Conservation (phyloP, 2,113 vertebrate species). For the Tapirus terrestris region DNA sequence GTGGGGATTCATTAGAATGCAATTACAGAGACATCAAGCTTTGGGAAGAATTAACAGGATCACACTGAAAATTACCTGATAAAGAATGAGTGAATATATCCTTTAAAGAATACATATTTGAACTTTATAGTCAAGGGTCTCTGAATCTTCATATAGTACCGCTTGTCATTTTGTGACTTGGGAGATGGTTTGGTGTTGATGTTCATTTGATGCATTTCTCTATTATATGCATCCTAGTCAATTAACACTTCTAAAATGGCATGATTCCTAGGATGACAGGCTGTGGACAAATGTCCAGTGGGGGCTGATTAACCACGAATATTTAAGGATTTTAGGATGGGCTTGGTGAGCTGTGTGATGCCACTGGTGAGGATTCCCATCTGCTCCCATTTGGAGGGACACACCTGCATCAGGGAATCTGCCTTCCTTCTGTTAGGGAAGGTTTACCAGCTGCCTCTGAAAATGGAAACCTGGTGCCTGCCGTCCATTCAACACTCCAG, state of each 20-base stretch:
- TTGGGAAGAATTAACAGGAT: not conserved
- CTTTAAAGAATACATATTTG: not conserved
- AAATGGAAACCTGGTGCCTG: fast-evolving
- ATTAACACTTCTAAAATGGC: fast-evolving
- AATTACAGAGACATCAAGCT: not conserved
- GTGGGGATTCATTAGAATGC: not conserved
- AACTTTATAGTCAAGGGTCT: not conserved
- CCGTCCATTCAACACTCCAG: not conserved
- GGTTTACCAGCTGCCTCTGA: not conserved
- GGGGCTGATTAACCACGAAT: not conserved
- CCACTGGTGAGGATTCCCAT: fast-evolving
- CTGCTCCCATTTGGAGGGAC: not conserved
- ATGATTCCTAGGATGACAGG: not conserved
- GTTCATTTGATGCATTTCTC: not conserved
- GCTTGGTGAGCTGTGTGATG: not conserved
- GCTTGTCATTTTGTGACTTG: not conserved
- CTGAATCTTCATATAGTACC: not conserved
- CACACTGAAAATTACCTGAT: not conserved
- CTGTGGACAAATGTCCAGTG: not conserved
- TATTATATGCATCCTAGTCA: not conserved
- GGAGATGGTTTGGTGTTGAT: not conserved
- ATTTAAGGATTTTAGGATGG: not conserved
- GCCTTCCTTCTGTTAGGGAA: too few species aligned
- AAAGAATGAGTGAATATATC: too few species aligned
- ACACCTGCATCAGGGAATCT: not conserved